phyloP scores from a whole-genome alignment of 2,113 vertebrate genomes.

The Pterophyllum scalare region DNA sequence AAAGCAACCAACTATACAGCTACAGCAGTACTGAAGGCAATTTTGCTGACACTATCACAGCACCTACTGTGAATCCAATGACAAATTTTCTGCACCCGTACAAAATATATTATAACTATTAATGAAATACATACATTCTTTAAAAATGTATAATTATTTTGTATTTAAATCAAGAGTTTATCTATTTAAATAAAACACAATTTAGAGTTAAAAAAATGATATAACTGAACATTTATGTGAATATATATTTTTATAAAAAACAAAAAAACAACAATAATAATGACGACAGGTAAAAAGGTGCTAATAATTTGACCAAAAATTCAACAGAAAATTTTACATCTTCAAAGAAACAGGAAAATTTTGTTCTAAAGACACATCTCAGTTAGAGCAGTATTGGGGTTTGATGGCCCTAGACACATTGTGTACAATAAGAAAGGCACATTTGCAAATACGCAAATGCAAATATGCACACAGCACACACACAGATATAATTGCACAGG shows the following conservation, averaged over 20 bases:
- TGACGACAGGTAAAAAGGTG: not conserved
- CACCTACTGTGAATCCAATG: not conserved
- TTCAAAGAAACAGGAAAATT: not conserved
- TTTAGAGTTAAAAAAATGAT: not conserved
- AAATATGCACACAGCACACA: constrained; percentile 26
- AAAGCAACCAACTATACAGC: not conserved
- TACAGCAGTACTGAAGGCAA: not conserved
- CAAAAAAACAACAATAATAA: not conserved
- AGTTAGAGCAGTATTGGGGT: not conserved
- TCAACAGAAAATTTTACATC: not conserved
- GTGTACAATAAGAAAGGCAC: not conserved
- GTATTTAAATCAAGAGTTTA: not conserved
- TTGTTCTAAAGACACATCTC: not conserved
- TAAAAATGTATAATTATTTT: not conserved
- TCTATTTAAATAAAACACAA: not conserved
- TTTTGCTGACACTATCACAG: not conserved
- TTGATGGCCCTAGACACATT: not conserved
- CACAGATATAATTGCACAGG: constrained; percentile 11
- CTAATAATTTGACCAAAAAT: not conserved
- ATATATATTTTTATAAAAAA: too few relatives aligned
- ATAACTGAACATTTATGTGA: not conserved
- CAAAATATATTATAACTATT: not conserved
- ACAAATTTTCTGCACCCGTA: not conserved
- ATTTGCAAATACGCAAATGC: constrained; percentile 28
- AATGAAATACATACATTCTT: too few relatives aligned